phyloP scores from a whole-genome alignment of 30 jellyfish, hydroid and myxozoan genomes.

The Mastigias papua region DNA sequence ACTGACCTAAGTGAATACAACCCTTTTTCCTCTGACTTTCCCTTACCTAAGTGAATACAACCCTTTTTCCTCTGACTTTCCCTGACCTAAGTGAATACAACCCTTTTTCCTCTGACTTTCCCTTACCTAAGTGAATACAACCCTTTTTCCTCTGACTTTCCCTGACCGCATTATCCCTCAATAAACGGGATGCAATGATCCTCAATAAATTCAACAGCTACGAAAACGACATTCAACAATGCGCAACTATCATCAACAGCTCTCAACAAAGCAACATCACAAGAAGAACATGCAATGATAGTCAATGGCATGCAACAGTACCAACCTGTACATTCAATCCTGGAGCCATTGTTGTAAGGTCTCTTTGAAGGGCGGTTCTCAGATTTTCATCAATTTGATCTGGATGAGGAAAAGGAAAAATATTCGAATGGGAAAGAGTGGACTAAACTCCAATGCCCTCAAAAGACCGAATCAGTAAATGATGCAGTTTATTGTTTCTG shows the following conservation, averaged over 20 bases:
- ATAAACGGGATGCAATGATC: background rate
- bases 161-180: too few relatives aligned
- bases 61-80: too few relatives aligned
- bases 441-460: too few relatives aligned
- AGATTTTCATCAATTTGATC: constrained; percentile 96
- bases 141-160: too few relatives aligned
- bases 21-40: too few relatives aligned
- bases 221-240: background rate
- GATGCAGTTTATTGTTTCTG: background rate
- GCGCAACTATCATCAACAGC: background rate
- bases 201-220: background rate
- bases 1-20: too few relatives aligned
- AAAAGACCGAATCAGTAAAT: too few relatives aligned
- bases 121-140: too few relatives aligned
- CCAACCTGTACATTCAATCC: constrained; percentile 87
- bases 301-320: background rate
- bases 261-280: too few relatives aligned
- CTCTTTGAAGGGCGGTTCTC: constrained; percentile 85
- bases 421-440: background rate
- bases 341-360: constrained; percentile 87
- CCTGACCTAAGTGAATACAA: too few relatives aligned
- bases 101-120: too few relatives aligned
- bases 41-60: too few relatives aligned
- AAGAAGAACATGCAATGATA: background rate
- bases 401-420: background rate